Evolutionary conservation across 2,113 vertebrate species (phyloP).

Genomic region (Proterorhinus semilunaris): DNA sequence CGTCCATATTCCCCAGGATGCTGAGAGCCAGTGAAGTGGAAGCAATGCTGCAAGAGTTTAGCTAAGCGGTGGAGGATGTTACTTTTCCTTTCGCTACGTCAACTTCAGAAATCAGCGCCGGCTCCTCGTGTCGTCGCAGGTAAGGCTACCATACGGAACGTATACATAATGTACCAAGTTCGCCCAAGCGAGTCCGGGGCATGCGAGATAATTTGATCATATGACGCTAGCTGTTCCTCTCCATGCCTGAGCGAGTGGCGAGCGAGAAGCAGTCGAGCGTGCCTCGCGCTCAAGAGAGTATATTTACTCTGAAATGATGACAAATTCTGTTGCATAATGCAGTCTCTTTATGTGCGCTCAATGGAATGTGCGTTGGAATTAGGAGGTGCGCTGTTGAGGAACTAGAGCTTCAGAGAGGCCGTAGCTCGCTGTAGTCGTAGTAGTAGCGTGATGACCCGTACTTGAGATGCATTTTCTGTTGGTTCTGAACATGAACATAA

Average conservation of each 20-base stretch:
- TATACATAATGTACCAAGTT: neutral
- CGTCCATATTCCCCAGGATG: slow-evolving; percentile 19
- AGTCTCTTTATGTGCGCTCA: neutral
- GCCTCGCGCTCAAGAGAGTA: neutral
- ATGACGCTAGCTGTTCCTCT: neutral
- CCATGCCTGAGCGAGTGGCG: slow-evolving; percentile 4
- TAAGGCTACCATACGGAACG: neutral
- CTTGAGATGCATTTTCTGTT: too few species aligned
- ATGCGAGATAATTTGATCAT: slow-evolving; percentile 7
- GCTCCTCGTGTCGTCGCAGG: neutral
- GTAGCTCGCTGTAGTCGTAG: too few species aligned
- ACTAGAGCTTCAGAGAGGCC: neutral
- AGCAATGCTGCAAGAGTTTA: slow-evolving; percentile 18
- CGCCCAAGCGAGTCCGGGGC: neutral
- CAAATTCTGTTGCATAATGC: slow-evolving; percentile 8
- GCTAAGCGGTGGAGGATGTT: neutral
- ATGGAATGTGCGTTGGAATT: neutral
- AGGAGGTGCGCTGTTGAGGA: neutral
- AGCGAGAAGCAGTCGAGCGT: neutral
- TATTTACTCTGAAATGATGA: slow-evolving; percentile 13
- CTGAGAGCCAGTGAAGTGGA: neutral
- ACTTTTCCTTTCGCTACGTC: slow-evolving; percentile 10
- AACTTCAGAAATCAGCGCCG: neutral
- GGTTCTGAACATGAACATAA: too few species aligned
- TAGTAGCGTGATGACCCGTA: too few species aligned